Evolutionary conservation across 2,888 invertebrate genomes (phyloP).

Genomic region (Spodoptera picta): DNA sequence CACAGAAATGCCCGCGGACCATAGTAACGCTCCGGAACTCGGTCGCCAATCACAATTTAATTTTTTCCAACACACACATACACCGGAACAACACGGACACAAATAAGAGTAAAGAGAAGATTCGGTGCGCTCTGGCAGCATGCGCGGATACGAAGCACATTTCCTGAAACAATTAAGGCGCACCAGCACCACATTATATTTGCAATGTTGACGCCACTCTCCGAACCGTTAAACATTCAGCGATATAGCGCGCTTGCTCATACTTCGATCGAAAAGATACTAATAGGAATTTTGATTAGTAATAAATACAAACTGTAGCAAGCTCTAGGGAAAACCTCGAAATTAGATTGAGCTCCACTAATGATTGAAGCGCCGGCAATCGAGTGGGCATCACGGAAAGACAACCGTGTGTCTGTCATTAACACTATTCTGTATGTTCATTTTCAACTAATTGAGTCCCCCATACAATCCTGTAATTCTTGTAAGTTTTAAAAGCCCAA

Average conservation of each 20-base stretch:
- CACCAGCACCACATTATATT: slow-evolving; percentile 61
- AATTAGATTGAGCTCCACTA: slow-evolving; percentile 30
- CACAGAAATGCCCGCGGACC: slow-evolving; percentile 35
- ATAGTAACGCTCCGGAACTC: slow-evolving; percentile 49
- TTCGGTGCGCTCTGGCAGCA: slow-evolving; percentile 22
- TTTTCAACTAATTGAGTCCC: slow-evolving; percentile 45
- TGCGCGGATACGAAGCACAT: slow-evolving; percentile 56
- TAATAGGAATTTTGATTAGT: slow-evolving; percentile 19
- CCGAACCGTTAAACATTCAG: slow-evolving; percentile 60
- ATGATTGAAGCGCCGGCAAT: slow-evolving; percentile 26
- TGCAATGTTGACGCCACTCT: slow-evolving; percentile 60
- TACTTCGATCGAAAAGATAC: slow-evolving; percentile 41
- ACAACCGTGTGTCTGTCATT: slow-evolving; percentile 16
- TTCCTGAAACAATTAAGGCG: slow-evolving; percentile 69
- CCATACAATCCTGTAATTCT: slow-evolving; percentile 43
- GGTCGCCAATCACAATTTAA: slow-evolving; percentile 36
- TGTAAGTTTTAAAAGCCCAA: slow-evolving; percentile 47
- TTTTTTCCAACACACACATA: slow-evolving; percentile 27
- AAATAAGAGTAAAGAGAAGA: slow-evolving; percentile 33
- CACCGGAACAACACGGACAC: slow-evolving; percentile 25
- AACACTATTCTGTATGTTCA: slow-evolving; percentile 33
- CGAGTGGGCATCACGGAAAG: slow-evolving; percentile 34
- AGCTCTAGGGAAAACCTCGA: slow-evolving; percentile 15
- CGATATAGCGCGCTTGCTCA: slow-evolving; percentile 39
- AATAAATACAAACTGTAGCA: slow-evolving; percentile 21